Evolutionary conservation across 2,888 invertebrate species (phyloP), one percentile per base, ranked within the genome.

Genomic region (Fabriciana adippe): DNA sequence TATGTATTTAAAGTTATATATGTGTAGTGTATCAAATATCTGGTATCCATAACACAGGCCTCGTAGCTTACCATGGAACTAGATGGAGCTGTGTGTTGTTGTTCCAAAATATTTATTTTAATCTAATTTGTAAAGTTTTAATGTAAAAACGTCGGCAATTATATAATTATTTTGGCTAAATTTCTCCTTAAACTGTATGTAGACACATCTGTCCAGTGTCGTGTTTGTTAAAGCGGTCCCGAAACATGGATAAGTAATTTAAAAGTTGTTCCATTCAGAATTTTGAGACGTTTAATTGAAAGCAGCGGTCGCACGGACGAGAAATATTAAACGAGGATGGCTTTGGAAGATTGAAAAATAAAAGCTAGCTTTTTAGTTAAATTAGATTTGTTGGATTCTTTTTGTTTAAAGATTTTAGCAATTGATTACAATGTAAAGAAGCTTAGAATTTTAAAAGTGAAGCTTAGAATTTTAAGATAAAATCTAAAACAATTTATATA

Each of bases 121-220:
- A 41, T 8, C 11, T 41, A 11, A 15, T 13, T 57, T 26, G 31
- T 31, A 56, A 53, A 57, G 14, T 35, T 68, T 62, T 48, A 45
- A 15, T 31, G 48, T 26, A 59, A 50, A 59, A 48, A 14, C n/a
- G 3, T 53, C 16, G 35, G 55, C 16, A 55, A 41, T 0, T 55
- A 55, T 63, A 48, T 45, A 47, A 31, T n/a, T 26, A 16, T 21
- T 13, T 41, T 8, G 2, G 11, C 35, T 11, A 8, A 35, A 35
- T 8, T 18, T 21, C 16, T 35, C n/a, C 45, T 64, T 53, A 35
- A 54, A 47, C 57, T 66, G 54, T 56, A 26, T 18, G 50, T 41
- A 53, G 57, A 55, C 56, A 65, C 65, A 68, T 65, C 65, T 68
- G 65, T 35, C 53, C 41, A 45, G 4, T 11, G 35, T 65, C 68